A percentile compares a stretch with the other conserved stretches of the same genome.
phyloP scores from a whole-genome alignment of 2,113 vertebrate genomes.

The Platanista minor region DNA sequence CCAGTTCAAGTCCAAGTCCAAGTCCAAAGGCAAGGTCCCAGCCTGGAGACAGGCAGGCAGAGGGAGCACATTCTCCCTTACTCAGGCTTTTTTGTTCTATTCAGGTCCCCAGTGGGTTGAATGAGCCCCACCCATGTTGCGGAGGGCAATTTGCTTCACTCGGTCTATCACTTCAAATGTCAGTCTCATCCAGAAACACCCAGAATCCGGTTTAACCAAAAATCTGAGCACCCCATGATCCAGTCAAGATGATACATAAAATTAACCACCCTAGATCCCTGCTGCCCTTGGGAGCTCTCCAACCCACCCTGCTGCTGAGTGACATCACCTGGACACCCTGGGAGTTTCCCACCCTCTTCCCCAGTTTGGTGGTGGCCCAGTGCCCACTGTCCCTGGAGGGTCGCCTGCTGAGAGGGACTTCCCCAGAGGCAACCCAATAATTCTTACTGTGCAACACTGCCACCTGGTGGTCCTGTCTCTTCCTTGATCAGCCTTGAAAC shows the following conservation, averaged over 20 bases:
- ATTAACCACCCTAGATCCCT: neutral
- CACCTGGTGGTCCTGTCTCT: neutral
- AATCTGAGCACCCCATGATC: neutral
- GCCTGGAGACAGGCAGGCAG: neutral
- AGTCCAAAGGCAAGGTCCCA: neutral
- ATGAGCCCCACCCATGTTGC: too few species aligned
- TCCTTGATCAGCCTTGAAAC: neutral
- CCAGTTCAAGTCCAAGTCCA: neutral
- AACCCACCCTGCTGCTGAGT: neutral
- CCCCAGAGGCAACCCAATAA: accelerated
- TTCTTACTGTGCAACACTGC: neutral
- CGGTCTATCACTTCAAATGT: neutral
- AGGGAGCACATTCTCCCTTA: neutral
- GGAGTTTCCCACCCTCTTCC: neutral
- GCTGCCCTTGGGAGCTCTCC: neutral
- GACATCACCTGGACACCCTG: accelerated
- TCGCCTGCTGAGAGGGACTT: neutral
- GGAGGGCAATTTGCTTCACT: neutral
- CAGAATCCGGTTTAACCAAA: neutral
- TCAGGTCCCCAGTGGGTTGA: neutral
- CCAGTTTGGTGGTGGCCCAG: accelerated
- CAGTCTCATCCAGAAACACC: neutral
- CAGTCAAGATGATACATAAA: neutral
- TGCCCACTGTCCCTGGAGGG: neutral
- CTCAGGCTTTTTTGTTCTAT: neutral